Percentiles rank a stretch among this genome's conserved stretches.
These are phyloP conservation scores for Empis stercorea DNA, from an alignment of 2,888 invertebrate genomes.

Conservation along the genomic window DNA sequence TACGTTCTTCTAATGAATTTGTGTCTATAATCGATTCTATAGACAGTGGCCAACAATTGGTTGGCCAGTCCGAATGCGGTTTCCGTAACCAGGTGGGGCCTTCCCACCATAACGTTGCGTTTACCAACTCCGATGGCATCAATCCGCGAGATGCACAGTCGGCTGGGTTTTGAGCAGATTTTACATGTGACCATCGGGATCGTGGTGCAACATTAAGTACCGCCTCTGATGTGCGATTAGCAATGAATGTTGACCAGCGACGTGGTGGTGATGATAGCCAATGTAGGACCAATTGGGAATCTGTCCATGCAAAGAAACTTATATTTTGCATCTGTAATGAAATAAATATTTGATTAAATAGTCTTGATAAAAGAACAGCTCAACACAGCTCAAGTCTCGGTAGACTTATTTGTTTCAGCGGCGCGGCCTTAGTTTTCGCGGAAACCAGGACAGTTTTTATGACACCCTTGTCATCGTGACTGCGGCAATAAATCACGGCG, in stretches of 20 bases:
- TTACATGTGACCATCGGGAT: slow-evolving; percentile 14
- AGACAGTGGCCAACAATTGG: no score
- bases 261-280: slow-evolving; percentile 15
- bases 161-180: slow-evolving; percentile 14
- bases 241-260: slow-evolving; percentile 18
- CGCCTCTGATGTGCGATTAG: slow-evolving; percentile 13
- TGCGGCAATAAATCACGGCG: background rate
- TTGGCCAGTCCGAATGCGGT: no score
- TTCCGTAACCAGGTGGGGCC: slow-evolving; percentile 13
- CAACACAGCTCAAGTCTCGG: slow-evolving; percentile 6
- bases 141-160: slow-evolving; percentile 16
- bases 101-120: slow-evolving; percentile 14
- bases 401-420: background rate
- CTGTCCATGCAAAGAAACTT: slow-evolving; percentile 11
- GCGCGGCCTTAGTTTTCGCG: background rate
- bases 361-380: slow-evolving; percentile 6
- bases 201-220: slow-evolving; percentile 9
- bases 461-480: no score
- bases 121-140: slow-evolving; percentile 8
- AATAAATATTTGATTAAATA: background rate
- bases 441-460: background rate
- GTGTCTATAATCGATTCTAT: no score
- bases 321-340: background rate
- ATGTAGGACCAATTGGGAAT: slow-evolving; percentile 13
- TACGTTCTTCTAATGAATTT: no score